Percentiles rank a stretch among this genome's conserved stretches.
Evolutionary conservation across 2,888 invertebrate species (phyloP).

Genomic region (Anorthoa munda): DNA sequence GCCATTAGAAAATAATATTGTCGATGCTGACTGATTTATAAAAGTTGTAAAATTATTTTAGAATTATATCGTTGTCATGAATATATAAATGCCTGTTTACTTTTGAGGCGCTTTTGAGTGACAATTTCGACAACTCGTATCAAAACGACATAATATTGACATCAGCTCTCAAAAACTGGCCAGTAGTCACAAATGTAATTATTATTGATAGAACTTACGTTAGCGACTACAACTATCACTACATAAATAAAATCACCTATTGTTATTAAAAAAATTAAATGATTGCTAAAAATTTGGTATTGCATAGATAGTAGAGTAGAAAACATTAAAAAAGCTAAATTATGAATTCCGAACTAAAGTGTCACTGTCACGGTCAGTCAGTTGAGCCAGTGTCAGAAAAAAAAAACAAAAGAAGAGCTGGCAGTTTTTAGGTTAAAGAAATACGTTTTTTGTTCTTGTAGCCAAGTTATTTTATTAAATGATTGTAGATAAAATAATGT

Average conservation of each 20-base stretch:
- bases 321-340: neutral
- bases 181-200: neutral
- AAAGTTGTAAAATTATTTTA: slow-evolving; percentile 5
- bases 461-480: slow-evolving; percentile 2
- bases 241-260: too few species aligned
- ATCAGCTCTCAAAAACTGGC: slow-evolving; percentile 34
- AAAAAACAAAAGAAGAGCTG: slow-evolving; percentile 24
- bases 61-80: slow-evolving; percentile 4
- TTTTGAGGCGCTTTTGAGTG: slow-evolving; percentile 10
- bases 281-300: neutral
- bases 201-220: neutral
- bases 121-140: slow-evolving; percentile 41
- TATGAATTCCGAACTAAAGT: slow-evolving; percentile 26
- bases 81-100: slow-evolving; percentile 30
- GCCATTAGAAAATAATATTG: slow-evolving; percentile 72
- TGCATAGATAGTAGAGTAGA: neutral
- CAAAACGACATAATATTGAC: slow-evolving; percentile 40
- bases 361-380: slow-evolving; percentile 26
- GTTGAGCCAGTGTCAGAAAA: slow-evolving; percentile 1
- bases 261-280: neutral
- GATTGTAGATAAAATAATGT: slow-evolving; percentile 13
- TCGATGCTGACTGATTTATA: slow-evolving; percentile 32
- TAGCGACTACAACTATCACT: neutral
- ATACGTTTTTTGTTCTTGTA: neutral
- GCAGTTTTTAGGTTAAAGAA: slow-evolving; percentile 38